Conservation (phyloP, 1,140 invertebrate genomes). For the Lepidurus couesii region DNA sequence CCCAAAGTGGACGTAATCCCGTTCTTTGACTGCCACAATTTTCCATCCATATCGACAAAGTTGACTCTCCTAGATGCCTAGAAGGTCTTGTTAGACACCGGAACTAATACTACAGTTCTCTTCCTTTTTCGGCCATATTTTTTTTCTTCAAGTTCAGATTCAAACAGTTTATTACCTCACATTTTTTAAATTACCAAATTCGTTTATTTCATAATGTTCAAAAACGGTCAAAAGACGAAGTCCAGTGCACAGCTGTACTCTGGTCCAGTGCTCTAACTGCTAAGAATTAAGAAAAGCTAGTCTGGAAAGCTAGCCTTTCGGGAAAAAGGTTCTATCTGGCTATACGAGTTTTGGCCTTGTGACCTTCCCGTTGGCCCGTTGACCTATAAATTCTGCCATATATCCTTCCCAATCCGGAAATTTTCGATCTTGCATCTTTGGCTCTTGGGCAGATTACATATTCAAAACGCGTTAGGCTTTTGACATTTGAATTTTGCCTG, state of each 20-base stretch:
- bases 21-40: slow-evolving; percentile 15
- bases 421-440: not conserved
- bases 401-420: not conserved
- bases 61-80: not conserved
- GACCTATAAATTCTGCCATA: not conserved
- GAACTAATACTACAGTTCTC: not conserved
- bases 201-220: too few relatives aligned
- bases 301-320: too few relatives aligned
- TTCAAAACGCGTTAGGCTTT: too few relatives aligned
- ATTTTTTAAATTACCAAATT: too few relatives aligned
- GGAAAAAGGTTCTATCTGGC: too few relatives aligned
- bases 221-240: too few relatives aligned
- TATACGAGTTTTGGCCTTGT: not conserved
- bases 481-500: too few relatives aligned
- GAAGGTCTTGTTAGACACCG: not conserved
- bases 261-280: too few relatives aligned
- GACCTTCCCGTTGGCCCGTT: not conserved
- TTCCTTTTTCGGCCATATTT: not conserved
- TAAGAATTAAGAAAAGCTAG: too few relatives aligned
- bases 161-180: too few relatives aligned
- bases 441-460: not conserved
- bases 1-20: not conserved
- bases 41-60: not conserved
- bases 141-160: not conserved
- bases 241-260: too few relatives aligned